Conservation (phyloP, 2,797 vertebrate species). For the Todus mexicanus region DNA sequence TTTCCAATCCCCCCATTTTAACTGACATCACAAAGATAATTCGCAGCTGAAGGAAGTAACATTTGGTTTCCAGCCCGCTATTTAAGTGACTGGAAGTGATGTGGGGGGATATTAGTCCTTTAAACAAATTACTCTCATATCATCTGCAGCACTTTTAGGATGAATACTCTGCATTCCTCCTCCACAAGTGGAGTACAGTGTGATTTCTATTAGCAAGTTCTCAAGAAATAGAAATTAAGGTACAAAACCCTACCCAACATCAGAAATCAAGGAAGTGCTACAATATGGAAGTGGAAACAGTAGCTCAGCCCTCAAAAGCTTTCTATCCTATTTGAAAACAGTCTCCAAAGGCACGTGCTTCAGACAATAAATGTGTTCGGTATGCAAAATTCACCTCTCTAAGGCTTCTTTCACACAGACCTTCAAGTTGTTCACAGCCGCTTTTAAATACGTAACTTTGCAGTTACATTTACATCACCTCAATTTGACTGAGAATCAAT, state of each 20-base stretch:
- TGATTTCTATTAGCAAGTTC: neutral
- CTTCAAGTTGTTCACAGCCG: neutral
- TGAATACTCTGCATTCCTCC: neutral
- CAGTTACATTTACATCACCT: neutral
- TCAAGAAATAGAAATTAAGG: neutral
- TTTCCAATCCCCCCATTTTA: neutral
- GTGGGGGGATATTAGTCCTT: neutral
- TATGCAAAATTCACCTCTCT: neutral
- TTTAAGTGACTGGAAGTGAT: neutral
- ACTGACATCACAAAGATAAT: neutral
- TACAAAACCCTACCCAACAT: neutral
- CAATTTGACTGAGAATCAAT: neutral
- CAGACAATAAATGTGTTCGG: neutral
- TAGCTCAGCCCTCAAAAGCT: neutral
- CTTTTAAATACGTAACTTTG: neutral
- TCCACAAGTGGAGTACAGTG: neutral
- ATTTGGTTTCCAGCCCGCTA: neutral
- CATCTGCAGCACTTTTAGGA: neutral
- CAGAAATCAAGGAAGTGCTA: neutral
- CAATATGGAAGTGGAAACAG: neutral
- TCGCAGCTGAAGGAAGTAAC: neutral
- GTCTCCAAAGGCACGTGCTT: neutral
- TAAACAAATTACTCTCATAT: neutral
- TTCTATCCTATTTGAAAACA: neutral
- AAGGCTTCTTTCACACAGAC: neutral